A percentile compares a stretch with the other conserved stretches of the same genome.
These are phyloP conservation scores for Podabrus alpinus DNA, from an alignment of 2,888 invertebrate genomes.

Conservation along the genomic window DNA sequence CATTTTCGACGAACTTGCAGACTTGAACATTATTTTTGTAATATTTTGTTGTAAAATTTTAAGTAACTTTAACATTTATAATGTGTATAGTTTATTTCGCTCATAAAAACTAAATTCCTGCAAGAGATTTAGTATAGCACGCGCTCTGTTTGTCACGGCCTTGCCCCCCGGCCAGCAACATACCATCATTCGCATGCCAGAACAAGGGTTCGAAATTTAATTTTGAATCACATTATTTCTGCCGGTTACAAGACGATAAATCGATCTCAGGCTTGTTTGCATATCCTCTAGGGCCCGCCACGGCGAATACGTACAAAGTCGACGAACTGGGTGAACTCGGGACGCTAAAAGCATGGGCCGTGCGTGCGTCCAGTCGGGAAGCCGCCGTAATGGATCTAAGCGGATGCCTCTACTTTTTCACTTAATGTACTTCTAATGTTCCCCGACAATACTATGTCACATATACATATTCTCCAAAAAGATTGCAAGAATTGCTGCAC, in stretches of 20 bases:
- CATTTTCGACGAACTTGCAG: background rate
- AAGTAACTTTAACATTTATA: background rate
- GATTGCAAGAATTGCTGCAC: background rate
- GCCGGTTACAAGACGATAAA: conserved; percentile 50
- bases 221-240: conserved; percentile 53
- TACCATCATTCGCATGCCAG: conserved; percentile 49
- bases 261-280: conserved; percentile 44
- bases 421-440: conserved; percentile 26
- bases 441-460: conserved; percentile 21
- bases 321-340: conserved; percentile 22
- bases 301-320: conserved; percentile 24
- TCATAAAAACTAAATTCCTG: conserved; percentile 20
- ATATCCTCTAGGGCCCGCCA: conserved; percentile 33
- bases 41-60: background rate
- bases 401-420: conserved; percentile 29
- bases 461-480: conserved; percentile 3
- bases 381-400: conserved; percentile 32
- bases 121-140: conserved; percentile 31
- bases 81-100: conserved; percentile 23
- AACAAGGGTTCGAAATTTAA: conserved; percentile 49
- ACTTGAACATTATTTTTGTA: background rate
- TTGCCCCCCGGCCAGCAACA: conserved; percentile 41
- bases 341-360: conserved; percentile 26
- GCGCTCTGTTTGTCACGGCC: conserved; percentile 32
- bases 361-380: conserved; percentile 35